Base-by-base conservation (phyloP, 2,797 vertebrate genomes). In the Oreochromis grahami region DNA sequence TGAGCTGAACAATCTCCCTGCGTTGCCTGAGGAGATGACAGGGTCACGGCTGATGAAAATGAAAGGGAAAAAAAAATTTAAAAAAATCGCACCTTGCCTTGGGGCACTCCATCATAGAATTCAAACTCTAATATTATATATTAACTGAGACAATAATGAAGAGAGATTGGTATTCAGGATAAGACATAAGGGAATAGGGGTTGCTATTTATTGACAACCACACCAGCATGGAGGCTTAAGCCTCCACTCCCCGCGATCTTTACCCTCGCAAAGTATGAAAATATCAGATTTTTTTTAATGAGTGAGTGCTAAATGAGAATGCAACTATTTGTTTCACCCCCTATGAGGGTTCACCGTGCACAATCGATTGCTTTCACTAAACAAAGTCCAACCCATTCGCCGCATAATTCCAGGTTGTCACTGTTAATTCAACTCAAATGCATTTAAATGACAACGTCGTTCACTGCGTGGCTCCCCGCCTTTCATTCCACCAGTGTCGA, bases 1-100 rank as follows among this genome's bases (percentile, higher is more conserved):
- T 83, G 88, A 93, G 86, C 82, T 83, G 83, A 92, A 89, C 93
- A 90, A 93, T 95, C 93, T 94, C 84, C 86, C 85, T 6, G 72
- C 14, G 14, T 88, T 26, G 86, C 91, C 85, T 4, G 76, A 90
- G 94, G 92, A 92, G 88, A 91, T 85, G 93, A 92, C 88, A 82
- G 84, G 89, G 90, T 88, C 89, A 85, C 41, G 83, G 76, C 77
- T 88, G 90, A 93, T 89, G 89, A 87, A 88, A 91, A 90, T 8
- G 6, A 9, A 50, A 55, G 51, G 29, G 53, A 9, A 52, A 50
- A 36, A 17, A 45, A 1, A 26, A 1, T 1, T 24, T 3, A 65
- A 32, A 51, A 41, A 78, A 78, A 74, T 81, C 53, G 45, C 80
- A 89, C 83, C 74, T 89, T 82, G 81, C 86, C 85, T 86, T 51